Base-by-base conservation (phyloP, 2,797 vertebrate species). In the Novumbra hubbsi region DNA sequence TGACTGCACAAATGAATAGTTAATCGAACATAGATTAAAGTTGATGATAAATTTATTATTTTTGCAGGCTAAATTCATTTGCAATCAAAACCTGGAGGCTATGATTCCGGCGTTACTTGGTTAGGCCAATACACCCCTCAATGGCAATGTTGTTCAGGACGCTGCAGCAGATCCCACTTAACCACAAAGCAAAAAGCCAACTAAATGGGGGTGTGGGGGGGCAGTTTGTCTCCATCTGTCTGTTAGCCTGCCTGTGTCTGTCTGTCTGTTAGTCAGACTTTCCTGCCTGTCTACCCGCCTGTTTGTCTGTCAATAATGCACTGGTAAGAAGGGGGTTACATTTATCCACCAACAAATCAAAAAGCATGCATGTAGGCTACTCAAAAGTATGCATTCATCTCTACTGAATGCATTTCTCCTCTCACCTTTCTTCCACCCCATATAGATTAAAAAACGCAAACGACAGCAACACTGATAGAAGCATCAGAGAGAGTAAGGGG, bases 1-100 rank as follows among this genome's bases (percentile, higher is more conserved):
- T 45, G 41, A 45, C 66, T 28, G 84, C 79, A 82, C 78, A 38
- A 66, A 74, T 87, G 64, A 85, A 86, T 85, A 78, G 89, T 86
- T 70, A 76, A 89, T 83, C 70, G 0, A 3, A 78, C 19, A 49
- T 45, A 81, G 73, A 88, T 81, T 69, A 70, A 80, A 83, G 83
- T 34, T 30, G 79, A 80, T 79, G 79, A 79, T 78, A 52, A 49
- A 75, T 49, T 38, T 70, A 24, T 32, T 70, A 63, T 32, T 5
- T 49, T 68, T 27, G 34, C 65, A 3, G 70, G 45, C 19, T 69
- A 65, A 79, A 81, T 70, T 78, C 0, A 81, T 77, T 81, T 76
- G 77, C 66, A 80, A 72, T 75, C 45, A 74, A 72, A 76, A 72
- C 78, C 55, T 72, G 24, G 28, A 52, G 34, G 72, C 66, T 69